phyloP scores from a whole-genome alignment of 2,113 vertebrate genomes.

The Coreoperca whiteheadi region DNA sequence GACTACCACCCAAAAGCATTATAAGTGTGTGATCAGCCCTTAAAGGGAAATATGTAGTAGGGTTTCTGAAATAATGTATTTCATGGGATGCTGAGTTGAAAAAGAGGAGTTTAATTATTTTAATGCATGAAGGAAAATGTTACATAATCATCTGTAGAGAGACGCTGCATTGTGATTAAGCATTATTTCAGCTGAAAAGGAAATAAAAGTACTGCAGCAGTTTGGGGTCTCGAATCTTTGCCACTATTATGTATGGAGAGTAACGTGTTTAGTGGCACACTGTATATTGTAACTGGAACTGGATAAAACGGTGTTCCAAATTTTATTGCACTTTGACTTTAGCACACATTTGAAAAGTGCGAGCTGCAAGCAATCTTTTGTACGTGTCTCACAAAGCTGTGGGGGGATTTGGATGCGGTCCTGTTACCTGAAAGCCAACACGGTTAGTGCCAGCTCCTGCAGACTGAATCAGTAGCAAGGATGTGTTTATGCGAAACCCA shows the following conservation, averaged over 20 bases:
- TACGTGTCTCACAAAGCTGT: constrained; percentile 44
- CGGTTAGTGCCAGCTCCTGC: constrained; percentile 28
- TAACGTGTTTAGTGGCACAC: not conserved
- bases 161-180: not conserved
- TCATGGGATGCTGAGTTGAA: constrained; percentile 6
- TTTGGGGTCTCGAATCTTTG: not conserved
- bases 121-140: constrained; percentile 15
- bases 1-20: not conserved
- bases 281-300: constrained; percentile 8
- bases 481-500: constrained; percentile 58
- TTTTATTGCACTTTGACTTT: constrained; percentile 22
- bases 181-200: not conserved
- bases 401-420: constrained; percentile 49
- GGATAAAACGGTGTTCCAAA: constrained; percentile 33
- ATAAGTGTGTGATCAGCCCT: not conserved
- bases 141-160: not conserved
- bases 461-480: constrained; percentile 20
- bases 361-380: constrained; percentile 26
- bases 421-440: constrained; percentile 52
- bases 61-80: not conserved
- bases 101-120: constrained; percentile 29
- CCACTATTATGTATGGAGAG: not conserved
- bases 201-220: not conserved
- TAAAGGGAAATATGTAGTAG: not conserved
- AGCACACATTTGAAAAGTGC: constrained; percentile 30